Conservation (phyloP, 1,140 invertebrate genomes). For the Holotrichia oblita region DNA sequence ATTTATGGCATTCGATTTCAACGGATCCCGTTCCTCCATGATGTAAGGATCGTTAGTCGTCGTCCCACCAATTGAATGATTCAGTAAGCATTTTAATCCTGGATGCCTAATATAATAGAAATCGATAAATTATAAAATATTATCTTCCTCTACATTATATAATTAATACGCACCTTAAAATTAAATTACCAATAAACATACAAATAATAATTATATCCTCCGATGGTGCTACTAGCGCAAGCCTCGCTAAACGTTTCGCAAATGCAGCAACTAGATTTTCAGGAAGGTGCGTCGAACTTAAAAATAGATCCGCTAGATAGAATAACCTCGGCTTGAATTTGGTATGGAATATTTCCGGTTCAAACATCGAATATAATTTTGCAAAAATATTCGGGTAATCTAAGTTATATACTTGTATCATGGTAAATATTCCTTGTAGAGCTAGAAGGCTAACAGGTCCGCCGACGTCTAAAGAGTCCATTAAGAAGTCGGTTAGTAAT, state of each 20-base stretch:
- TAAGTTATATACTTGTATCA: constrained; percentile 92
- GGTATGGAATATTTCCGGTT: constrained; percentile 88
- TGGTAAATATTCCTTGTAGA: constrained; percentile 90
- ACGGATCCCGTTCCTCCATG: constrained; percentile 81
- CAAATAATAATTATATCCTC: constrained; percentile 83
- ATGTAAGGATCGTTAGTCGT: constrained; percentile 82
- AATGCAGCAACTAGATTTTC: constrained; percentile 93
- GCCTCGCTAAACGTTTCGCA: constrained; percentile 85
- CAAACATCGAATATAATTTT: constrained; percentile 92
- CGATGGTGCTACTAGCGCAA: constrained; percentile 83
- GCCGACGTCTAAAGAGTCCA: constrained; percentile 87
- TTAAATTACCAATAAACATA: constrained; percentile 85
- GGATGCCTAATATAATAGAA: constrained; percentile 71
- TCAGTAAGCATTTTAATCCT: constrained; percentile 80
- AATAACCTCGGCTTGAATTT: constrained; percentile 89
- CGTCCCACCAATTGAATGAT: constrained; percentile 65
- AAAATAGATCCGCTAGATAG: constrained; percentile 88
- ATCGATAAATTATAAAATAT: no score
- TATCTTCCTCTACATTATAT: no score
- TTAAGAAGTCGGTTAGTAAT: constrained; percentile 90
- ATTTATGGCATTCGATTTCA: constrained; percentile 79
- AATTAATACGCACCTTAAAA: constrained; percentile 68
- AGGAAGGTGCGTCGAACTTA: constrained; percentile 93
- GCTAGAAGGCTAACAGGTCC: constrained; percentile 89
- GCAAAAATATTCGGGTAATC: constrained; percentile 96